phyloP scores from a whole-genome alignment of 2,797 vertebrate species.

The Chelmon rostratus region DNA sequence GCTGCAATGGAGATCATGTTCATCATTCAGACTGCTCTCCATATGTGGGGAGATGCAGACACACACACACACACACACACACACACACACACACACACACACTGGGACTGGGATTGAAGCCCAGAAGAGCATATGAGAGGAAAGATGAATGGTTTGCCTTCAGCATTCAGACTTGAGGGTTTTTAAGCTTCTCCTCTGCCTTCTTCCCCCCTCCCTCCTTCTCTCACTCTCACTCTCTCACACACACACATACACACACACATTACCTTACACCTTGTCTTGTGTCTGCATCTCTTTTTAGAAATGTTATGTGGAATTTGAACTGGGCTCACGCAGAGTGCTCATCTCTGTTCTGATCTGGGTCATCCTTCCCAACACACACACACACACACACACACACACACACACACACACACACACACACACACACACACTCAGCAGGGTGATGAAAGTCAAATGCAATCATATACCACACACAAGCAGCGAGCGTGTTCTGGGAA shows the following conservation, averaged over 20 bases:
- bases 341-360: slow-evolving; percentile 70
- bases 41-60: slow-evolving; percentile 57
- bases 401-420: slow-evolving; percentile 39
- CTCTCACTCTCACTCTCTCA: neutral
- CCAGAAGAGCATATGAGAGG: slow-evolving; percentile 79
- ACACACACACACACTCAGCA: slow-evolving; percentile 36
- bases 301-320: slow-evolving; percentile 32
- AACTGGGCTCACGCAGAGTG: slow-evolving; percentile 40
- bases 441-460: slow-evolving; percentile 82
- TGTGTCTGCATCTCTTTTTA: slow-evolving; percentile 36
- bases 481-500: slow-evolving; percentile 47
- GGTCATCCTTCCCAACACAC: slow-evolving; percentile 63
- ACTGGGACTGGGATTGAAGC: slow-evolving; percentile 69
- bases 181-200: slow-evolving; percentile 38
- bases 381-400: slow-evolving; percentile 32
- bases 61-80: slow-evolving; percentile 20
- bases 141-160: slow-evolving; percentile 80
- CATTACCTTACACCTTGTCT: slow-evolving; percentile 20
- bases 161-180: slow-evolving; percentile 72
- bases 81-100: slow-evolving; percentile 41
- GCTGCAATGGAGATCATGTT: slow-evolving; percentile 78
- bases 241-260: slow-evolving; percentile 6
- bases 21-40: slow-evolving; percentile 74
- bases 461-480: slow-evolving; percentile 72
- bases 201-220: neutral